These are phyloP conservation scores for Melanotaenia trifasciata DNA, from an alignment of 2,797 vertebrate species.

Conservation along the genomic window DNA sequence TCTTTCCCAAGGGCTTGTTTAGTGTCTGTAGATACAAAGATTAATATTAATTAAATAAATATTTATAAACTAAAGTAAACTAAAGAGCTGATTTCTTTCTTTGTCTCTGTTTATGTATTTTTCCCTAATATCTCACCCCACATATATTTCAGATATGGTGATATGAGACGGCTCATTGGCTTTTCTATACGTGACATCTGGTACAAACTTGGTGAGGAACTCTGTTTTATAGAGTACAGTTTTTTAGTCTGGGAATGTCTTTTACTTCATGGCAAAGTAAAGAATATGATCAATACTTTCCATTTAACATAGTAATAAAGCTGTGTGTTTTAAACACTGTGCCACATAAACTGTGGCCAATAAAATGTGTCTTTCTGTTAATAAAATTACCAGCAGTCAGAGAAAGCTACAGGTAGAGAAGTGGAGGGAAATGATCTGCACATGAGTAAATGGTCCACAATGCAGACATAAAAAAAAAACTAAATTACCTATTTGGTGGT, in stretches of 20 bases:
- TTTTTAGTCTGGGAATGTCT: not conserved
- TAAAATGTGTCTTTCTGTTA: not conserved
- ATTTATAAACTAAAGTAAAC: slow-evolving; percentile 21
- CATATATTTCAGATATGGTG: slow-evolving; percentile 87
- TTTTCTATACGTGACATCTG: slow-evolving; percentile 98
- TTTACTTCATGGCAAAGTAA: not conserved
- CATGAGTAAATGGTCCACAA: slow-evolving; percentile 9
- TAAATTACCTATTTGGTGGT: not conserved
- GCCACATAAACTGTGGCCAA: not conserved
- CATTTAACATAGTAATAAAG: not conserved
- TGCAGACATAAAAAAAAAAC: not conserved
- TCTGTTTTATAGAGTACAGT: not conserved
- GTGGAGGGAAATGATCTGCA: not conserved
- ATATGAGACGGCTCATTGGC: slow-evolving; percentile 95
- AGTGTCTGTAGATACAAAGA: slow-evolving; percentile 30
- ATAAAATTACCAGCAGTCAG: not conserved
- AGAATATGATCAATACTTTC: slow-evolving; percentile 2
- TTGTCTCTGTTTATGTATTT: slow-evolving; percentile 8
- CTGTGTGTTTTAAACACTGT: not conserved
- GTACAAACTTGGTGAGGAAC: slow-evolving; percentile 93
- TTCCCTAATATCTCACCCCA: not conserved
- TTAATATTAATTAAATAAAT: slow-evolving; percentile 50
- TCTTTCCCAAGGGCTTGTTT: slow-evolving; percentile 32
- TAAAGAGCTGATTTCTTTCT: slow-evolving; percentile 7
- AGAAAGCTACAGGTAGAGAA: slow-evolving; percentile 1